A percentile compares a stretch with the other conserved stretches of the same genome.
phyloP scores from a whole-genome alignment of 2,888 invertebrate species.

The Anticlea derivata region DNA sequence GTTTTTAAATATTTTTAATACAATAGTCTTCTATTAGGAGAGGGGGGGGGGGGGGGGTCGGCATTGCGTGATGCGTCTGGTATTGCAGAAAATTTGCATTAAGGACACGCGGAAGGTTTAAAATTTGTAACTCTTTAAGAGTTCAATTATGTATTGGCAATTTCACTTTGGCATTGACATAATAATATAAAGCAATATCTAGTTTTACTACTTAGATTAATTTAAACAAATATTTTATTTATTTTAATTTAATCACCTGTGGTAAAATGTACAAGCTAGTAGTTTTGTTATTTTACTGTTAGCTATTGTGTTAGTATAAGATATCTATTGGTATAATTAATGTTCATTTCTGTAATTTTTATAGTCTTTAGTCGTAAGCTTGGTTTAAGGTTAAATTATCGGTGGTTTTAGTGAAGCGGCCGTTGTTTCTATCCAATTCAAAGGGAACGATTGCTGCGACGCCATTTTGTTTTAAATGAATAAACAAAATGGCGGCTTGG shows the following conservation, averaged over 20 bases:
- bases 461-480: neutral
- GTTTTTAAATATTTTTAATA: neutral
- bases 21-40: no score
- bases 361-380: slow-evolving; percentile 30
- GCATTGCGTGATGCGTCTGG: no score
- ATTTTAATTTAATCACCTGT: slow-evolving; percentile 34
- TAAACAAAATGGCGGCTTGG: slow-evolving; percentile 1
- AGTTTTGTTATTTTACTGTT: slow-evolving; percentile 33
- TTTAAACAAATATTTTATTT: slow-evolving; percentile 44
- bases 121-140: slow-evolving; percentile 1
- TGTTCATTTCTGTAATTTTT: slow-evolving; percentile 38
- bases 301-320: slow-evolving; percentile 23
- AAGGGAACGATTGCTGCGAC: neutral
- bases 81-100: no score
- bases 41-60: no score
- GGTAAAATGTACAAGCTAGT: slow-evolving; percentile 31
- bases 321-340: slow-evolving; percentile 33
- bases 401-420: neutral
- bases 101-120: no score
- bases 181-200: no score
- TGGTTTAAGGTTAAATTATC: slow-evolving; percentile 8
- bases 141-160: slow-evolving; percentile 3
- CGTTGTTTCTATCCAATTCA: neutral
- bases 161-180: no score
- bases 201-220: slow-evolving; percentile 2